Percentiles rank a stretch among this genome's conserved stretches.
phyloP scores from a whole-genome alignment of 2,113 vertebrate genomes.

The Felis chaus region DNA sequence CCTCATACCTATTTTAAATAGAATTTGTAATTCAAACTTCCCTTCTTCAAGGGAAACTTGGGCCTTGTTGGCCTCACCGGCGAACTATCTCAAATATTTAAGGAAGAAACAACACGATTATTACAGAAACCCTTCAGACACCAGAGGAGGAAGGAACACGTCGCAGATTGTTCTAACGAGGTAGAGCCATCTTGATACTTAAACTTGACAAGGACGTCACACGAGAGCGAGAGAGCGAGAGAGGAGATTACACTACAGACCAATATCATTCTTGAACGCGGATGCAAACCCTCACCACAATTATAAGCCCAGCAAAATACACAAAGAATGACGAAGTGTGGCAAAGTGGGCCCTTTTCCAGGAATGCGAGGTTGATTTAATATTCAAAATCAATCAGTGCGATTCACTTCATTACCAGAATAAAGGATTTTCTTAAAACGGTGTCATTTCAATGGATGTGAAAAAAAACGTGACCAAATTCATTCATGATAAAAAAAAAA shows the following conservation, averaged over 20 bases:
- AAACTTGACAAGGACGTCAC: neutral
- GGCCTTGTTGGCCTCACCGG: neutral
- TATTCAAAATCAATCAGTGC: neutral
- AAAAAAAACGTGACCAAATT: neutral
- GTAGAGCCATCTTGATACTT: neutral
- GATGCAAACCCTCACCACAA: neutral
- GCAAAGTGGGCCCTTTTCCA: neutral
- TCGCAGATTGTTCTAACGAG: neutral
- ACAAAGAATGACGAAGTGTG: neutral
- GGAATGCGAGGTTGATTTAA: neutral
- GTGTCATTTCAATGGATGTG: neutral
- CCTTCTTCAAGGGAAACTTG: neutral
- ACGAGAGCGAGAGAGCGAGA: rapidly evolving
- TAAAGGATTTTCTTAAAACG: neutral
- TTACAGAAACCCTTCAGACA: neutral
- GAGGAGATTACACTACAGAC: no score
- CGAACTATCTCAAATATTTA: neutral
- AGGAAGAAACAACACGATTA: neutral
- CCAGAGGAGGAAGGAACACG: neutral
- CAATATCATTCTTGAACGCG: neutral
- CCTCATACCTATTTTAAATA: neutral
- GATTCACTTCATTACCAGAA: neutral
- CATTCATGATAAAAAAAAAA: neutral
- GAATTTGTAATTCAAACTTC: neutral
- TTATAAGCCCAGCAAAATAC: neutral